Evolutionary conservation across 2,888 invertebrate genomes (phyloP), one percentile per base, ranked within the genome.

Genomic region (Trissoscelio sp.): DNA sequence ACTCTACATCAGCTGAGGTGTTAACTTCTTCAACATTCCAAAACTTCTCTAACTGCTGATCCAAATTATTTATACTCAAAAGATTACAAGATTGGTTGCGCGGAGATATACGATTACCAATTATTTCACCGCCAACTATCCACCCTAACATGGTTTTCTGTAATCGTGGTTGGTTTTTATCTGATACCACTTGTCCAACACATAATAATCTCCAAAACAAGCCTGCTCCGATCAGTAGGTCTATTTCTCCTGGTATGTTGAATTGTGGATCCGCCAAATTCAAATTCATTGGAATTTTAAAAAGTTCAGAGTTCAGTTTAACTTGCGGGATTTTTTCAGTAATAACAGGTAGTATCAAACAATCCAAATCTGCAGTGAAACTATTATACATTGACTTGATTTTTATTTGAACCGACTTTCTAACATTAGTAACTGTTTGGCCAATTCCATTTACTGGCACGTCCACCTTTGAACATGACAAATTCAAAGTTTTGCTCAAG

Each of bases 131-230:
- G 0, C 70, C 74, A 2, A 82, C 42, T 9, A 82, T 74, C 82
- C 70, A 82, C 1, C 73, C 77, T 12, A 81, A n/a, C 7, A 79
- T 12, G 0, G 81, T 79, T 2, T 79, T 79, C 39, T 79, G 64
- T 16, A 79, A 24, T 24, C 22, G 69, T 12, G 70, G 69, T 1
- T 67, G 6, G 0, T 67, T 60, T 14, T 58, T 53, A 3, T 34
- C 16, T 24, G 57, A 66, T 12, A 37, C 37, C 0, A 82, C 51
- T 6, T 72, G 67, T 51, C 77, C 74, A 3, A 48, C 46, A 16
- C 82, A 82, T 7, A 82, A 18, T n/a, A 82, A 5, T 31, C 74
- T 7, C 82, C 79, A 82, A 44, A 82, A 82, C n/a, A 79, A 12
- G 11, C 70, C 79, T 3, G 79, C 70, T 9, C 82, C 79, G 3